Conservation (phyloP, 2,888 invertebrate species). For the Philhelius pedissequus region DNA sequence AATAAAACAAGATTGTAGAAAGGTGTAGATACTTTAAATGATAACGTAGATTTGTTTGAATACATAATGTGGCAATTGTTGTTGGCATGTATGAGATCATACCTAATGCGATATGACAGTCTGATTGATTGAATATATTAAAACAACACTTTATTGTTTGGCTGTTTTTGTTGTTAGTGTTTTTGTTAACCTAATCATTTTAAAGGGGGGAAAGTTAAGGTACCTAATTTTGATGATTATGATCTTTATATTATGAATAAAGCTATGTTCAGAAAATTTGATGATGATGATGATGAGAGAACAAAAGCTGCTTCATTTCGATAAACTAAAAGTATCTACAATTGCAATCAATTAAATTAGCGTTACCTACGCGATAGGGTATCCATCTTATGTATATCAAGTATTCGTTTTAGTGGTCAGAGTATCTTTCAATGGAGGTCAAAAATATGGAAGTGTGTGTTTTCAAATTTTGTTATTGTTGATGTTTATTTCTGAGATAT, state of each 20-base stretch:
- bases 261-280: not conserved
- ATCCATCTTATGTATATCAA: not conserved
- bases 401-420: not conserved
- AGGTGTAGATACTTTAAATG: not conserved
- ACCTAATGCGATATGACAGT: not conserved
- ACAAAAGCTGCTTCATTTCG: not conserved
- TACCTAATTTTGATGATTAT: not conserved
- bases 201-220: not conserved
- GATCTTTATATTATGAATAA: not conserved
- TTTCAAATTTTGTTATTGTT: not conserved
- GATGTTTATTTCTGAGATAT: not conserved
- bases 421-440: not conserved
- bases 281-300: not conserved
- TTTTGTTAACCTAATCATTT: not conserved
- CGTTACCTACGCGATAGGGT: not conserved
- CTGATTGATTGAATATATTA: constrained; percentile 24
- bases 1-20: not conserved
- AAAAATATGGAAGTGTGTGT: not conserved
- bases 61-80: not conserved
- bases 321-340: not conserved
- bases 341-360: constrained; percentile 10
- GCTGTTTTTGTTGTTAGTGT: not conserved
- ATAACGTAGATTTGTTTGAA: not conserved
- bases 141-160: constrained; percentile 12
- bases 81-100: not conserved